Conservation (phyloP, 2,113 vertebrate genomes). For the Accipiter virgatus region DNA sequence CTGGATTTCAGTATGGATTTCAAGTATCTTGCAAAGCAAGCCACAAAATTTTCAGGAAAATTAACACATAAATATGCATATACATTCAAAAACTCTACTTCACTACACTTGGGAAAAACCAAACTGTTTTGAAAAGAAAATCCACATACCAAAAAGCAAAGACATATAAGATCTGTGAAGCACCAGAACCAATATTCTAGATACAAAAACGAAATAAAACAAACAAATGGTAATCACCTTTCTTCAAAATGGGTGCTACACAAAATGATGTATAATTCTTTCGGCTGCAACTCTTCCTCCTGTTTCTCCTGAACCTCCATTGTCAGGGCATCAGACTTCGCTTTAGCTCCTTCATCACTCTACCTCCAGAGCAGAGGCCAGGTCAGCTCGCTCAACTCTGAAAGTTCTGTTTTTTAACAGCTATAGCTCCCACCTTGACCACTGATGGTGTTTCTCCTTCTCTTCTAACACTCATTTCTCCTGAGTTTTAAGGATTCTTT, state of each 20-base stretch:
- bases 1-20: neutral
- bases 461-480: neutral
- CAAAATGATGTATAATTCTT: neutral
- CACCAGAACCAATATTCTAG: neutral
- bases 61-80: neutral
- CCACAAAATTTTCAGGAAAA: neutral
- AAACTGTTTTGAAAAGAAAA: neutral
- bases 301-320: neutral
- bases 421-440: neutral
- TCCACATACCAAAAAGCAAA: neutral
- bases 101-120: neutral
- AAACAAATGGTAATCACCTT: neutral
- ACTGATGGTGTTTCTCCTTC: neutral
- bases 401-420: neutral
- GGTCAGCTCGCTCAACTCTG: neutral
- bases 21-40: neutral
- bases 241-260: neutral
- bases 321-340: rapidly evolving
- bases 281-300: neutral
- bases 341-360: neutral
- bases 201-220: neutral
- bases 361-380: neutral
- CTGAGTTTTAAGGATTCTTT: neutral
- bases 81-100: neutral
- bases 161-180: neutral